Evolutionary conservation across 2,888 invertebrate species (phyloP).

Genomic region (Spodoptera littoralis): DNA sequence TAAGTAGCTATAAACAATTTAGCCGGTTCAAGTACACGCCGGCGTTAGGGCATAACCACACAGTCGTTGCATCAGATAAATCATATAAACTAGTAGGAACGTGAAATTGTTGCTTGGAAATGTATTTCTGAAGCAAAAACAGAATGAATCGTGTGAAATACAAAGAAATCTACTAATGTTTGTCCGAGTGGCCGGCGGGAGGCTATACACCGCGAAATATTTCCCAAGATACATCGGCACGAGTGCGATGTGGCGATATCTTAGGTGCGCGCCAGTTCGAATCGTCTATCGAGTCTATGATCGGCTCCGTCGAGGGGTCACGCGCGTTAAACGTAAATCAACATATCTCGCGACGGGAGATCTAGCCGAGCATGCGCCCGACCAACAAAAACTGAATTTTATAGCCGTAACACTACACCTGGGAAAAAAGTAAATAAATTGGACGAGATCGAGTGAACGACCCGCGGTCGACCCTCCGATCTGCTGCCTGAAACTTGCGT

Average conservation of each 20-base stretch:
- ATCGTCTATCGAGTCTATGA: constrained; percentile 88
- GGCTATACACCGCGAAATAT: constrained; percentile 82
- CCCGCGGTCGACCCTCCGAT: constrained; percentile 68
- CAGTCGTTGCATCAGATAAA: constrained; percentile 33
- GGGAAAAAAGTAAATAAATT: constrained; percentile 85
- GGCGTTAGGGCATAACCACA: constrained; percentile 21
- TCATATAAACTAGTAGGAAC: constrained; percentile 35
- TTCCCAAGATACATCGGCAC: constrained; percentile 86
- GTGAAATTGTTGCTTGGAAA: constrained; percentile 44
- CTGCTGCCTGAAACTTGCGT: constrained; percentile 64
- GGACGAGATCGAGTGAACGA: constrained; percentile 79
- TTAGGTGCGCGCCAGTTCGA: constrained; percentile 81
- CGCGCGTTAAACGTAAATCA: constrained; percentile 89
- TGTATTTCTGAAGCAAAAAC: constrained; percentile 42
- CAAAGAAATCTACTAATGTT: constrained; percentile 83
- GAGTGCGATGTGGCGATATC: constrained; percentile 87
- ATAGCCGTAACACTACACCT: constrained; percentile 86
- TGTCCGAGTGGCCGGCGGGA: constrained; percentile 70
- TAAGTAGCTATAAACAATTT: constrained; percentile 24
- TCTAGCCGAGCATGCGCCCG: constrained; percentile 83
- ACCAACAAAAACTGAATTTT: constrained; percentile 87
- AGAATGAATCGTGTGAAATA: constrained; percentile 77
- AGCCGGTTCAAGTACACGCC: constrained; percentile 3
- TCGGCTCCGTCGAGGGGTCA: constrained; percentile 86
- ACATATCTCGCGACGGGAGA: constrained; percentile 88